phyloP scores from a whole-genome alignment of 2,113 vertebrate species.

The Gymnocephalus cernua region DNA sequence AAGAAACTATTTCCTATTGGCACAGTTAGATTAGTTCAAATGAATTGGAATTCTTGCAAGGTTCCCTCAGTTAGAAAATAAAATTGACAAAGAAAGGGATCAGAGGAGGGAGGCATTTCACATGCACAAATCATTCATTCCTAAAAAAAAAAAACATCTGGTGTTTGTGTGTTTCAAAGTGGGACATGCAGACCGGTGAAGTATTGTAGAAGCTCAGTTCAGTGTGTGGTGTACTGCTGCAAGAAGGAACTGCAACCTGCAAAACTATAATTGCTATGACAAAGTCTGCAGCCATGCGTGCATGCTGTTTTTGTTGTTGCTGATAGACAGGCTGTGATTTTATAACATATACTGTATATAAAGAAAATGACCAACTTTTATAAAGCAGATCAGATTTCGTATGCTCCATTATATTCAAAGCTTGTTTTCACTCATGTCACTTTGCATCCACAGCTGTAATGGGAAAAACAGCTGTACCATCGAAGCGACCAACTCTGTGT shows the following conservation, averaged over 20 bases:
- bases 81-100: not conserved
- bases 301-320: too few species aligned
- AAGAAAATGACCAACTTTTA: not conserved
- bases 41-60: not conserved
- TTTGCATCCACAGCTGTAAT: slow-evolving; percentile 57
- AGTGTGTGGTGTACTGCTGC: too few species aligned
- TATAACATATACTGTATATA: not conserved
- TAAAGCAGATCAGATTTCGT: not conserved
- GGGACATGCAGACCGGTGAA: not conserved
- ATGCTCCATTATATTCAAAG: not conserved
- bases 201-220: too few species aligned
- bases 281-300: not conserved
- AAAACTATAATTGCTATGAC: not conserved
- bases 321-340: not conserved
- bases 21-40: not conserved
- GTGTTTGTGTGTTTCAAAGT: not conserved
- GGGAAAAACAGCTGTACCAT: slow-evolving; percentile 61
- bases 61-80: not conserved
- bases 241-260: too few species aligned
- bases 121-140: too few species aligned
- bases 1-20: not conserved
- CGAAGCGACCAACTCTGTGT: not conserved
- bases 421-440: not conserved
- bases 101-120: not conserved
- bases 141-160: too few species aligned